phyloP scores from a whole-genome alignment of 2,797 vertebrate genomes.

The Eulemur coronatus region DNA sequence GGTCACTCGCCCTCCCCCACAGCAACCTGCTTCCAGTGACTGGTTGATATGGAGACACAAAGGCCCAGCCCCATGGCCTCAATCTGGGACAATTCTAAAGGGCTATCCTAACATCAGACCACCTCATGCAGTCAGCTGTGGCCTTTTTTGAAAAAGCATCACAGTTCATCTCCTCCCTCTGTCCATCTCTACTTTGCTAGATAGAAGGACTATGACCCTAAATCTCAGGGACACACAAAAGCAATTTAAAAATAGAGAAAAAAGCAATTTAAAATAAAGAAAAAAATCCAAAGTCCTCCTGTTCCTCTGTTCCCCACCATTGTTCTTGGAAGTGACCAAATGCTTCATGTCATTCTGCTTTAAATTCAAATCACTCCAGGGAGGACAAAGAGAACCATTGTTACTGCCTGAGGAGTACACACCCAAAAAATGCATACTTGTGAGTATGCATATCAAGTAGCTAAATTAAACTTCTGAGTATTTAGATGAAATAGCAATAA shows the following conservation, averaged over 20 bases:
- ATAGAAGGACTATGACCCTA: background rate
- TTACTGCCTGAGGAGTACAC: background rate
- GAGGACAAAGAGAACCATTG: constrained; percentile 25
- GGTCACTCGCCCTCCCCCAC: background rate
- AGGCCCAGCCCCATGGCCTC: background rate
- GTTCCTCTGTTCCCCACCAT: background rate
- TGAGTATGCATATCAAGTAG: constrained; percentile 23
- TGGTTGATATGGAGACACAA: background rate
- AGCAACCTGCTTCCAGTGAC: background rate
- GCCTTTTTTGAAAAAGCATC: background rate
- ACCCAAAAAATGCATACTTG: background rate
- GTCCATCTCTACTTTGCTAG: background rate
- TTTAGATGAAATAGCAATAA: constrained; percentile 36
- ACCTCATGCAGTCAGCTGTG: background rate
- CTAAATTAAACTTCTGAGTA: background rate
- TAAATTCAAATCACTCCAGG: constrained; percentile 33
- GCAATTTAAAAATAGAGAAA: background rate
- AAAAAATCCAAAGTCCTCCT: background rate
- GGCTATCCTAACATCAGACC: background rate
- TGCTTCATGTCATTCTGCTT: constrained; percentile 13
- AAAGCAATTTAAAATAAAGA: background rate
- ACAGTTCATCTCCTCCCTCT: background rate
- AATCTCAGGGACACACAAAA: background rate
- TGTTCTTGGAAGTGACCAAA: background rate
- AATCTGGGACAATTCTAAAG: background rate